Evolutionary conservation across 2,797 vertebrate species (phyloP), one percentile per base, ranked within the genome.

Genomic region (Melanotaenia boesemani): DNA sequence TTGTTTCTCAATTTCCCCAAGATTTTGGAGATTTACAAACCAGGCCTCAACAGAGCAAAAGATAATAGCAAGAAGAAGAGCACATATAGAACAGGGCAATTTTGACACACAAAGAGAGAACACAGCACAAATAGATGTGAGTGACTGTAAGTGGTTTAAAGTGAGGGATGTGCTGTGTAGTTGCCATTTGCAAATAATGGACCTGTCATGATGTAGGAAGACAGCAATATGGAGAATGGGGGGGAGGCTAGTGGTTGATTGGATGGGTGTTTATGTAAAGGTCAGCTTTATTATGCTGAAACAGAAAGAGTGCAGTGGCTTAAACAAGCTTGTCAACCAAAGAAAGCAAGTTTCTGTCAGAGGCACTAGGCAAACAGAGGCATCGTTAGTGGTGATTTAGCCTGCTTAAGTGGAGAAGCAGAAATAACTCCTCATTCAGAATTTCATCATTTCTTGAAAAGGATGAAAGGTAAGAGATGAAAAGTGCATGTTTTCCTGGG

Each of bases 311-410:
- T 76, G 79, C 77, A 83, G 84, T 78, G 79, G 69, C 83, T 85
- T 85, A 91, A 93, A 92, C 90, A 90, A 87, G 87, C 81, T 77
- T 83, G 84, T 86, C 86, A 88, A 72, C 68, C 52, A 54, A 67
- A 76, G 72, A 85, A 67, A 77, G 82, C 61, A 69, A 82, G 77
- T 81, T 93, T 95, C 92, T 95, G 95, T 96, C 94, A 94, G 94
- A 94, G 93, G 95, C 94, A 93, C 89, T 93, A 69, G 39, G 72
- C 2, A 67, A 79, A 68, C 6, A 10, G 46, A 68, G 67, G 62
- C 37, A 18, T 58, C 70, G 74, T 75, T 72, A 36, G 76, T 15
- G 32, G 62, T 78, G 64, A 83, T 86, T 75, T 88, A 74, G 55
- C 61, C 52, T 58, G 12, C 59, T 6, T 3, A 60, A 39, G 18